Base-by-base conservation (phyloP, 2,888 invertebrate genomes). In the Limnephilus marmoratus region DNA sequence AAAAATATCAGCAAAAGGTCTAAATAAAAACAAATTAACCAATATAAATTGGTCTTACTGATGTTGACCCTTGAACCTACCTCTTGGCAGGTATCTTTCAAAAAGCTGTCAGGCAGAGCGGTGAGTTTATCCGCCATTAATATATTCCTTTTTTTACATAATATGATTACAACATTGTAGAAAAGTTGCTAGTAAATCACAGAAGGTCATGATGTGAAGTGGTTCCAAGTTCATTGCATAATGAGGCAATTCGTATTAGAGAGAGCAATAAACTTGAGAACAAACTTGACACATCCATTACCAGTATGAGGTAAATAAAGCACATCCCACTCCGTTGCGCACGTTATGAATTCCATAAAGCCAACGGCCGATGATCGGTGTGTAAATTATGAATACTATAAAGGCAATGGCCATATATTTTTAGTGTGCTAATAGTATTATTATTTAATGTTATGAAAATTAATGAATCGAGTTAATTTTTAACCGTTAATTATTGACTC, bases 241-340 rank as follows among this genome's bases (percentile, higher is more conserved):
- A 68, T 68, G 7, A 68, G 68, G 68, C 68, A n/a, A 68, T 68
- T 68, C n/a, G 9, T 68, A 68, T 68, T 24, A 68, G 24, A 68
- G 68, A 68, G 68, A 68, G 68, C 68, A 68, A 68, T 68, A 68
- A 68, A 68, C 68, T 68, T 68, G n/a, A n/a, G 68, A 68, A n/a
- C 24, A 68, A 68, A 68, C 68, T 68, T 68, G 68, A 68, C 68
- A 68, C 68, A 68, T 68, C 24, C 18, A 24, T 68, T 68, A 24
- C 24, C 68, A 24, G 68, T 9, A 68, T 68, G 68, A 68, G 24
- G 68, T 68, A 68, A 68, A 68, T 68, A 68, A 68, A 68, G 18
- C n/a, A 68, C 68, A 68, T 24, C 68, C 68, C 68, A 68, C 68
- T 68, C 68, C 0, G 24, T 68, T 68, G n/a, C n/a, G 7, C 24